Evolutionary conservation across 2,888 invertebrate genomes (phyloP), one percentile per base, ranked within the genome.

Genomic region (Synergus laeviventris): DNA sequence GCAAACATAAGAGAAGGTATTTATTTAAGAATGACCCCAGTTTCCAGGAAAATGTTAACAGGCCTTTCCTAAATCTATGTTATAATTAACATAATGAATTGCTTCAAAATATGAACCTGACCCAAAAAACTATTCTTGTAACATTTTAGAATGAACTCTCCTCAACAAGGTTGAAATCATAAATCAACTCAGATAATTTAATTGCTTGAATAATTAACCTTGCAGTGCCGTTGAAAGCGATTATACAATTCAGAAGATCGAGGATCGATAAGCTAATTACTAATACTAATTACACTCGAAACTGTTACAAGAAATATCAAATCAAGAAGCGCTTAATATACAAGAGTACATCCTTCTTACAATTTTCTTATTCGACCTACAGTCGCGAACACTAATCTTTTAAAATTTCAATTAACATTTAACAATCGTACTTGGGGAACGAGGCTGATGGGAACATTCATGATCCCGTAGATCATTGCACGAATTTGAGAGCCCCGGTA

Each of bases 1-100:
- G 79, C 79, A 81, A 82, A 82, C 78, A 77, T 73, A 31, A 49
- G n/a, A 31, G 49, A 70, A 31, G n/a, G 45, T 2, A 49, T 31
- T 49, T 49, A 49, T 70, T 18, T 70, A n/a, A n/a, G n/a, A 11
- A 12, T 24, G 70, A 31, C n/a, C 45, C 21, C n/a, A 49, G 24
- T 45, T 70, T 45, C 36, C 31, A 24, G 16, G 70, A 70, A 70
- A 39, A 45, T 56, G 9, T 21, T 56, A 21, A 9, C 11, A 56
- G 21, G 21, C 21, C 21, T 21, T 21, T 56, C 56, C 56, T 49
- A 49, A 8, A 49, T n/a, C 1, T 49, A n/a, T 49, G 14, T 9
- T n/a, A 49, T 49, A 49, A 49, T 49, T n/a, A 49, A 8, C n/a
- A 49, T n/a, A 9, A 8, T n/a, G 49, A 49, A 45, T 45, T 45